A percentile compares a stretch with the other conserved stretches of the same genome.
These are phyloP conservation scores for Toxotes lorentzi DNA, from an alignment of 2,797 vertebrate species.

Conservation along the genomic window DNA sequence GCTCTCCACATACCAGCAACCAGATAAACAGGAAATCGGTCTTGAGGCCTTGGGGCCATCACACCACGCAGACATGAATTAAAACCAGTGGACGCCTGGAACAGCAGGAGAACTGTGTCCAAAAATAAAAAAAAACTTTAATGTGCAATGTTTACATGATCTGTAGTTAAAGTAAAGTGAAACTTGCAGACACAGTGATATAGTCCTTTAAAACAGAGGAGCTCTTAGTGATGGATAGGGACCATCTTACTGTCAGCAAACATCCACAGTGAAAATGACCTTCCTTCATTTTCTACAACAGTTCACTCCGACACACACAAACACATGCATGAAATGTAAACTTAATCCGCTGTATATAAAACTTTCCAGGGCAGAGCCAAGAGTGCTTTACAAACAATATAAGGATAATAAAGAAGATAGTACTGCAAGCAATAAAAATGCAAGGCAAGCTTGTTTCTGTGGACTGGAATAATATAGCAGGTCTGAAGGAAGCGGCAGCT, in stretches of 20 bases:
- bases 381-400: constrained; percentile 48
- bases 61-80: too few species aligned
- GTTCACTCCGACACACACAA: constrained; percentile 12
- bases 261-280: constrained; percentile 5
- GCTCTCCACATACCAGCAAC: too few species aligned
- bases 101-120: too few species aligned
- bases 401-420: constrained; percentile 43
- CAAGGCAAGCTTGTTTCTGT: constrained; percentile 41
- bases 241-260: constrained; percentile 8
- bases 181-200: not conserved
- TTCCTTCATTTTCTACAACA: constrained; percentile 6
- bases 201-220: not conserved
- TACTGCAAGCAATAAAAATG: constrained; percentile 39
- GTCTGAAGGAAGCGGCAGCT: constrained; percentile 39
- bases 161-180: too few species aligned
- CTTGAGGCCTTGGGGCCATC: too few species aligned
- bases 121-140: too few species aligned
- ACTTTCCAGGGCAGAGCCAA: constrained; percentile 15
- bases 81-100: too few species aligned
- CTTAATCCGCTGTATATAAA: constrained; percentile 37
- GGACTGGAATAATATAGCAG: constrained; percentile 43
- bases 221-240: accelerated
- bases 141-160: too few species aligned
- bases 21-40: too few species aligned
- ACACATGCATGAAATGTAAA: constrained; percentile 17